Percentiles rank a stretch among this genome's conserved stretches.
Conservation (phyloP, 2,797 vertebrate genomes). For the Poecilia gillii region DNA sequence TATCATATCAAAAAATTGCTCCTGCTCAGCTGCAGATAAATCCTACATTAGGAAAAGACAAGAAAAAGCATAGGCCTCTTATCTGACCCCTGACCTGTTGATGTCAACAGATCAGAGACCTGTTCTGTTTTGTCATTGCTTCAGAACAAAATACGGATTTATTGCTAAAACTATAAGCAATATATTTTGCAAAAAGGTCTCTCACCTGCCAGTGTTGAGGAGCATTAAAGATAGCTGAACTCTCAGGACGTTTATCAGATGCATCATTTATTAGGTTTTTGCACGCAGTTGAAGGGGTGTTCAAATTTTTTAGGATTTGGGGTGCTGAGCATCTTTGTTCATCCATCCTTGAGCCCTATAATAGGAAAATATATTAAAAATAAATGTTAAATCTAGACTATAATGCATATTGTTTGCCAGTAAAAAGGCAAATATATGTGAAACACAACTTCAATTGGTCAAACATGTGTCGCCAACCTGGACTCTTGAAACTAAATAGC, state of each 20-base stretch:
- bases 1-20: constrained; percentile 66
- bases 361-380: neutral
- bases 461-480: constrained; percentile 58
- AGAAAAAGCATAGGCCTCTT: neutral
- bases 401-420: neutral
- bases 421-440: constrained; percentile 4
- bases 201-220: constrained; percentile 50
- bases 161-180: neutral
- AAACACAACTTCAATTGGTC: neutral
- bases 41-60: constrained; percentile 38
- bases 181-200: neutral
- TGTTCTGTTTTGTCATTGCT: neutral
- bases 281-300: constrained; percentile 41
- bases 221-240: constrained; percentile 61
- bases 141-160: neutral
- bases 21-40: constrained; percentile 43
- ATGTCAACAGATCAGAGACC: neutral
- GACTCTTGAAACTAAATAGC: constrained; percentile 75
- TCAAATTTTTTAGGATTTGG: constrained; percentile 52
- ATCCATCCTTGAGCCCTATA: constrained; percentile 80
- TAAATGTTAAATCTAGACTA: neutral
- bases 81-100: neutral
- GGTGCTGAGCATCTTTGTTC: constrained; percentile 79
- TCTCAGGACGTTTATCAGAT: constrained; percentile 42
- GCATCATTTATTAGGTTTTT: constrained; percentile 39